A percentile compares a stretch with the other conserved stretches of the same genome.
Evolutionary conservation across 2,888 invertebrate species (phyloP).

Genomic region (Dione juno): DNA sequence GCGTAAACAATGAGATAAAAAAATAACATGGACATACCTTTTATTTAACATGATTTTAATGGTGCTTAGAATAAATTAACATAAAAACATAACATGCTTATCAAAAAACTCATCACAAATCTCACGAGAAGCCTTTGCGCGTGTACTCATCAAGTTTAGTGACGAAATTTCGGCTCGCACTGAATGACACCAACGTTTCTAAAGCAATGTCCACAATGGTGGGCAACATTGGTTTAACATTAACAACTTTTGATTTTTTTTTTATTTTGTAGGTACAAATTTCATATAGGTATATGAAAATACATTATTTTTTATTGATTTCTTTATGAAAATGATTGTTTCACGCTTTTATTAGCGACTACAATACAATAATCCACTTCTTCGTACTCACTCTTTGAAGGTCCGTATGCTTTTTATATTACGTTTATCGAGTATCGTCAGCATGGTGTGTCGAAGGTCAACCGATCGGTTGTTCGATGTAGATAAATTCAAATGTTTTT

Average conservation of each 20-base stretch:
- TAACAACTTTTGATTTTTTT: neutral
- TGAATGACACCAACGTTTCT: conserved; percentile 35
- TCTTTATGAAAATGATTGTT: too few relatives aligned
- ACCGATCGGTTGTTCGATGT: too few relatives aligned
- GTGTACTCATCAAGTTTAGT: conserved; percentile 35
- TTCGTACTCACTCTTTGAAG: too few relatives aligned
- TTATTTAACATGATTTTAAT: conserved; percentile 5
- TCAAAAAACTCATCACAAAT: conserved; percentile 29
- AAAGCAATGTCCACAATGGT: conserved; percentile 28
- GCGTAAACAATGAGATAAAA: neutral
- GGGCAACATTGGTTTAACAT: too few relatives aligned
- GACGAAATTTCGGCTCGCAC: conserved; percentile 37
- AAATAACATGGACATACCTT: conserved; percentile 1
- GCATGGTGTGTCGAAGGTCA: too few relatives aligned
- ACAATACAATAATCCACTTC: too few relatives aligned
- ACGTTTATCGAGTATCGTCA: too few relatives aligned
- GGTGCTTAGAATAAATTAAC: conserved; percentile 8
- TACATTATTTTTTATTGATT: too few relatives aligned
- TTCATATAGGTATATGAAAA: too few relatives aligned
- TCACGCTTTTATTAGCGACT: too few relatives aligned
- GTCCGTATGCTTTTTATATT: too few relatives aligned
- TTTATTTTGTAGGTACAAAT: neutral
- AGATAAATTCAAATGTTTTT: too few relatives aligned
- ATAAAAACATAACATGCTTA: neutral
- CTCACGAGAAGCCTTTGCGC: conserved; percentile 27